Evolutionary conservation across 2,888 invertebrate genomes (phyloP).

Genomic region (Acleris emargana): DNA sequence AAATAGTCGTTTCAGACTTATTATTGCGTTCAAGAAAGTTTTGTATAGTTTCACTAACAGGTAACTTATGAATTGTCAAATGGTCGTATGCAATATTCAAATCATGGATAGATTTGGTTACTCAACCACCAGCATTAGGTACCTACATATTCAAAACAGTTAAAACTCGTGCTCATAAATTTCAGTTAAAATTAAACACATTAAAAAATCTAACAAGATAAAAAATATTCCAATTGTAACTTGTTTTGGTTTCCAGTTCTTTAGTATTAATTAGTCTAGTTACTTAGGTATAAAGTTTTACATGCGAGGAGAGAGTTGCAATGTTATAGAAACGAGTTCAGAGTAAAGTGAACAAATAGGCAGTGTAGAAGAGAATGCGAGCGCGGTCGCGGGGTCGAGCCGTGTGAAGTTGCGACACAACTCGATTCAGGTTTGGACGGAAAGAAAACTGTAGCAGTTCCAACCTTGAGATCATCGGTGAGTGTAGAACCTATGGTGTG

Average conservation of each 20-base stretch:
- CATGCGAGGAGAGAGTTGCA: constrained; percentile 39
- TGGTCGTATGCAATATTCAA: background rate
- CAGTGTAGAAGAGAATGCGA: constrained; percentile 61
- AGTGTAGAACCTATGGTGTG: constrained; percentile 75
- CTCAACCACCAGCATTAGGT: no score
- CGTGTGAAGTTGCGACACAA: constrained; percentile 67
- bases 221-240: constrained; percentile 1
- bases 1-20: background rate
- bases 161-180: no score
- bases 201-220: background rate
- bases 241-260: background rate
- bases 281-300: constrained; percentile 11
- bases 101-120: constrained; percentile 10
- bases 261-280: background rate
- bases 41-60: constrained; percentile 1
- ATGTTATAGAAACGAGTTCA: constrained; percentile 66
- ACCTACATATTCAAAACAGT: no score
- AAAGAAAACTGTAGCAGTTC: constrained; percentile 51
- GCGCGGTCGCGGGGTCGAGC: constrained; percentile 65
- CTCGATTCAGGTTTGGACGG: constrained; percentile 38
- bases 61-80: background rate
- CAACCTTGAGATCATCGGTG: constrained; percentile 84
- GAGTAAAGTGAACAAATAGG: constrained; percentile 52
- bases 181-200: no score
- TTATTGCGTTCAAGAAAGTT: background rate